These are phyloP conservation scores for Sitodiplosis mosellana DNA, from an alignment of 1,140 invertebrate species.

Conservation along the genomic window DNA sequence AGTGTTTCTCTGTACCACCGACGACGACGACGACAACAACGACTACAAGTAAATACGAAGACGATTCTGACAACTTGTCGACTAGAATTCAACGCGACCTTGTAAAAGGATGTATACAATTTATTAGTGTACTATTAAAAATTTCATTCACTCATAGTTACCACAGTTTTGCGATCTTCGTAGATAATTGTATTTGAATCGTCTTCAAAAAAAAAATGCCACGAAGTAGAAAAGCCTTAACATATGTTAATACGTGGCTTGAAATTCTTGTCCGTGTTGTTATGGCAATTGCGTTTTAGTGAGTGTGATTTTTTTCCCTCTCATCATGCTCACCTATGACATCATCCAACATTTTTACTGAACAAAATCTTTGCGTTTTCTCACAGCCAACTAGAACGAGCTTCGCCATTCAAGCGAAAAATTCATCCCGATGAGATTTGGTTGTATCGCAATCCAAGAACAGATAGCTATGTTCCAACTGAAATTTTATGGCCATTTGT, in stretches of 20 bases:
- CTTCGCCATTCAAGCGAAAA: slow-evolving; percentile 48
- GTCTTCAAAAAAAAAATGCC: neutral
- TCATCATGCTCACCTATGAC: neutral
- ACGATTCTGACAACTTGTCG: neutral
- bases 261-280: neutral
- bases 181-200: neutral
- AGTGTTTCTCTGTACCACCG: no score
- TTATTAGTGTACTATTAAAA: neutral
- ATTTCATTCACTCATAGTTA: neutral
- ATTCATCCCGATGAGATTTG: slow-evolving; percentile 62
- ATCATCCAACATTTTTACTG: no score
- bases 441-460: slow-evolving; percentile 59
- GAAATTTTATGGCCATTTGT: slow-evolving; percentile 44
- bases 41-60: no score
- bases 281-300: neutral
- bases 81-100: neutral
- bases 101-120: neutral
- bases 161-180: no score
- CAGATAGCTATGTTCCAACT: slow-evolving; percentile 47
- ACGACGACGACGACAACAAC: no score
- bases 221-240: neutral
- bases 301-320: neutral
- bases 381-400: slow-evolving; percentile 44
- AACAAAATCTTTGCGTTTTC: neutral
- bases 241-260: neutral